Evolutionary conservation across 2,888 invertebrate species (phyloP), one percentile per base, ranked within the genome.

Genomic region (Macaria notata): DNA sequence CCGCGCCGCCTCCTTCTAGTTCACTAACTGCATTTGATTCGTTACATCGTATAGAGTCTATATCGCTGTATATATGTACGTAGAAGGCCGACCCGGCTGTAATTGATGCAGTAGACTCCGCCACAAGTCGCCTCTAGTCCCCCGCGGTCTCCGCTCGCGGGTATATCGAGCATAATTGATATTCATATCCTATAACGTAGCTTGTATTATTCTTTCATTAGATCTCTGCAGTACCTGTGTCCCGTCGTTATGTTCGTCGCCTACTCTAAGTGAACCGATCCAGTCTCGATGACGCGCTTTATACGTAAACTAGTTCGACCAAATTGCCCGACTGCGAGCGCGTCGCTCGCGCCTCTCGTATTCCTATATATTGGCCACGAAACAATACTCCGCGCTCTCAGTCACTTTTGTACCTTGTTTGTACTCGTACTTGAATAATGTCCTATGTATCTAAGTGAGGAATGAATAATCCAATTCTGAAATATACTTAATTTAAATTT

Each of bases 401-500:
- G 90, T 91, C 89, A 89, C 88, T 86, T 86, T 85, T 89, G 91
- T 91, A 90, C 90, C 91, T 90, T 89, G 83, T 84, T 80, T 79
- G 87, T 86, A 88, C 85, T 87, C 78, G 86, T 86, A 87, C 86
- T 88, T 85, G 85, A 88, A 84, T 85, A 83, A 81, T 80, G 81
- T 84, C 83, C 81, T 88, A 84, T 81, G 73, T 86, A 50, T 44
- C 50, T 50, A 85, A 84, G 87, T 83, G 84, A 86, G 81, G 83
- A 79, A 84, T 79, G 85, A 87, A 86, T 86, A 87, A 90, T 85
- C 82, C 88, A 86, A 85, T 87, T 90, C 88, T 89, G 89, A 89
- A 88, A 91, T 91, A 90, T 91, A 91, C 90, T 91, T 91, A 91
- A 91, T 91, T 91, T 90, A 91, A 91, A 91, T 90, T 91, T 85